phyloP scores from a whole-genome alignment of 1,140 invertebrate species.

The Drosophila kepulauana region DNA sequence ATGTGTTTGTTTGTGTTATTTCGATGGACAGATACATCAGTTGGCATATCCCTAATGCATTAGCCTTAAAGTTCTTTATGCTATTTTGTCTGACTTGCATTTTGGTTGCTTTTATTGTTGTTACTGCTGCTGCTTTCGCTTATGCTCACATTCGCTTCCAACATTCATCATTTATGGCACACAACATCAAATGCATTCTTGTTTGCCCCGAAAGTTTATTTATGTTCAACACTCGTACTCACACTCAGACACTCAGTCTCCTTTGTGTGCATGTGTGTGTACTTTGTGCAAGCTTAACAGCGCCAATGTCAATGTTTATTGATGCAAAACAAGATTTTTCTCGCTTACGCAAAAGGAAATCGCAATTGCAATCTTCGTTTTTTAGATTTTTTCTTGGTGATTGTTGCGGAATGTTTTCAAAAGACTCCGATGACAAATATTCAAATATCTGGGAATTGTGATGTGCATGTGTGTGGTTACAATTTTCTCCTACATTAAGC shows the following conservation, averaged over 20 bases:
- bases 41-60: slow-evolving; percentile 13
- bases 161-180: slow-evolving; percentile 70
- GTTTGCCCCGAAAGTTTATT: slow-evolving; percentile 45
- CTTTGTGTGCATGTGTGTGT: too few relatives aligned
- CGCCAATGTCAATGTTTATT: slow-evolving; percentile 79
- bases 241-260: background rate
- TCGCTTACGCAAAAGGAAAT: slow-evolving; percentile 50
- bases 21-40: slow-evolving; percentile 16
- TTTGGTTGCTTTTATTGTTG: slow-evolving; percentile 45
- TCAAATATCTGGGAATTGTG: background rate
- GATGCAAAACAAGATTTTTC: slow-evolving; percentile 78
- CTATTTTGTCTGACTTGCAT: slow-evolving; percentile 30
- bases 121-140: slow-evolving; percentile 30
- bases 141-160: background rate
- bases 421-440: slow-evolving; percentile 36
- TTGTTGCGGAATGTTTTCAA: slow-evolving; percentile 18
- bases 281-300: slow-evolving; percentile 24
- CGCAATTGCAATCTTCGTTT: slow-evolving; percentile 45
- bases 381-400: slow-evolving; percentile 39
- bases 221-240: slow-evolving; percentile 14
- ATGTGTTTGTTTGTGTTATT: slow-evolving; percentile 5
- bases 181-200: slow-evolving; percentile 54
- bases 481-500: background rate
- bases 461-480: background rate
- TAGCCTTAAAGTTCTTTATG: slow-evolving; percentile 48